These are phyloP conservation scores for Oncorhynchus mykiss DNA, from an alignment of 2,113 vertebrate species.

Conservation along the genomic window DNA sequence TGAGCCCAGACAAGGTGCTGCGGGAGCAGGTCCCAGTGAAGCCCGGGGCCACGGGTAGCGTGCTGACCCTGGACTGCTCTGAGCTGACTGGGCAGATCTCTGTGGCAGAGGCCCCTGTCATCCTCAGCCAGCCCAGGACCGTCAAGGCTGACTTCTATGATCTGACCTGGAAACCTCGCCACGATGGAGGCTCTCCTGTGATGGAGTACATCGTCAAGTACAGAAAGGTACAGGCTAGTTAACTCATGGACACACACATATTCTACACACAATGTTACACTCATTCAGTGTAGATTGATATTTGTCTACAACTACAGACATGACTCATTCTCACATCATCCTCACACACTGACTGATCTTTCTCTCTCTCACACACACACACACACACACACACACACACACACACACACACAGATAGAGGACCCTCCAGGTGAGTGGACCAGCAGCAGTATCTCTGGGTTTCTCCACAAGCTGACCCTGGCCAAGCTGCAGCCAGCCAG, in stretches of 20 bases:
- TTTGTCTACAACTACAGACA: neutral
- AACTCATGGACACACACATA: neutral
- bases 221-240: constrained; percentile 82
- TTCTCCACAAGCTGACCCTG: constrained; percentile 83
- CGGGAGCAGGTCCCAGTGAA: constrained; percentile 69
- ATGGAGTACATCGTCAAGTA: constrained; percentile 92
- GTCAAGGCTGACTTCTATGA: constrained; percentile 93
- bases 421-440: constrained; percentile 84
- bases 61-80: constrained; percentile 74
- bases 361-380: neutral
- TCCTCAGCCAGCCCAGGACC: constrained; percentile 91
- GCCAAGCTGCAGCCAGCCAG: constrained; percentile 88
- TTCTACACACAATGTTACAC: neutral
- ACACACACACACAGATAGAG: constrained; percentile 69
- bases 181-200: constrained; percentile 79
- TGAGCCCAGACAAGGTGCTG: constrained; percentile 74
- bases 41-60: constrained; percentile 56
- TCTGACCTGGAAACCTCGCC: constrained; percentile 90
- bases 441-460: constrained; percentile 80
- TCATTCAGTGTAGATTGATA: neutral
- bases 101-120: constrained; percentile 88
- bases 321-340: neutral
- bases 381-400: no score
- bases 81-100: constrained; percentile 68
- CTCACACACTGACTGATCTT: neutral